Evolutionary conservation across 2,797 vertebrate species (phyloP).

Genomic region (Dryobates pubescens): DNA sequence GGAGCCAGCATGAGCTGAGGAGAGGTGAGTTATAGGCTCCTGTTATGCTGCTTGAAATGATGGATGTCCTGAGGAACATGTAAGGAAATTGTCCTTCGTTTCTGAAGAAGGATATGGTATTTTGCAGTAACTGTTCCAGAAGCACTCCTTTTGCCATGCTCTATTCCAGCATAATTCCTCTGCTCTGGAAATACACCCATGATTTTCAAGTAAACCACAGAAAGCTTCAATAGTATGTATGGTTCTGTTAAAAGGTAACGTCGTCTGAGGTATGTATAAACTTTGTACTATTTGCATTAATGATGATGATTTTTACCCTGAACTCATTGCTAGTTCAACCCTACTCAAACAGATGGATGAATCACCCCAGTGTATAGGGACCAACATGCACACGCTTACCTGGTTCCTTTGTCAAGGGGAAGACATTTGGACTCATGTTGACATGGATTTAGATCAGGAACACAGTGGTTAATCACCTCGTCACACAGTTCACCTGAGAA

Average conservation of each 20-base stretch:
- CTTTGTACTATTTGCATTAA: background rate
- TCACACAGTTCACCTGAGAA: conserved; percentile 93
- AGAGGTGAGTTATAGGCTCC: background rate
- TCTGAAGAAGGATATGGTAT: no score
- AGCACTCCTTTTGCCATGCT: no score
- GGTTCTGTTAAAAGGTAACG: background rate
- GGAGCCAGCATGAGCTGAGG: background rate
- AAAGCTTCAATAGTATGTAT: background rate
- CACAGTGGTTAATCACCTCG: conserved; percentile 91
- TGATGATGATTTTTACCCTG: background rate
- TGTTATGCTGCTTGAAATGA: no score
- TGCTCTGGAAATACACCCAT: background rate
- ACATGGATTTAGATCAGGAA: conserved; percentile 89
- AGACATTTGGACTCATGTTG: conserved; percentile 94
- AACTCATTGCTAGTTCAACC: background rate
- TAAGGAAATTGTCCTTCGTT: no score
- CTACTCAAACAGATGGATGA: background rate
- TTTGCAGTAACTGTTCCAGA: no score
- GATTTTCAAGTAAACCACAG: background rate
- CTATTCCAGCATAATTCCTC: background rate
- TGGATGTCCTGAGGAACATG: no score
- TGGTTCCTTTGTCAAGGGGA: conserved; percentile 84
- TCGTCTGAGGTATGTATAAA: background rate
- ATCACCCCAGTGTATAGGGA: background rate
- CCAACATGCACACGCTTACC: conserved; percentile 79